Evolutionary conservation across 2,888 invertebrate species (phyloP).

Genomic region (Erebia aethiops): DNA sequence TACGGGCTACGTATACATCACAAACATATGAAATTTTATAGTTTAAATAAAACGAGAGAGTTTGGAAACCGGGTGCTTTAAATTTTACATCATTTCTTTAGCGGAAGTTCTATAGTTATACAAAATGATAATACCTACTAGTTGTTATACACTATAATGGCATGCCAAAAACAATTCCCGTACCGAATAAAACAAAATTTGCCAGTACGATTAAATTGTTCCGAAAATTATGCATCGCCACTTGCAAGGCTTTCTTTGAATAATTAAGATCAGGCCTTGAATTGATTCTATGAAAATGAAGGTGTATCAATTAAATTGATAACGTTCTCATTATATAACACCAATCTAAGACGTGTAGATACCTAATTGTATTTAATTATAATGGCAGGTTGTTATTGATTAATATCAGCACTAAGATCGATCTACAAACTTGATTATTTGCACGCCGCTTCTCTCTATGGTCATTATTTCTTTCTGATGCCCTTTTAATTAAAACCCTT

Average conservation of each 20-base stretch:
- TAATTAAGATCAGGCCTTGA: constrained; percentile 11
- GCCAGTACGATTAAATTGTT: constrained; percentile 2
- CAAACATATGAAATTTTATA: constrained; percentile 73
- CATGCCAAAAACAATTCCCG: constrained; percentile 28
- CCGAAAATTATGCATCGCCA: constrained; percentile 15
- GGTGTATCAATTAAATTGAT: constrained; percentile 30
- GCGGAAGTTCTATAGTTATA: constrained; percentile 50
- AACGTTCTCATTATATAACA: constrained; percentile 66
- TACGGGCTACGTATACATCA: constrained; percentile 72
- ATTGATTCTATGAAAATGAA: constrained; percentile 20
- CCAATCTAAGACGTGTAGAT: constrained; percentile 74
- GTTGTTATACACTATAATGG: constrained; percentile 24
- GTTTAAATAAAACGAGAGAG: constrained; percentile 80
- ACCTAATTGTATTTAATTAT: constrained; percentile 53
- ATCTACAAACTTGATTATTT: constrained; percentile 59
- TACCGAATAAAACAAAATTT: constrained; percentile 12
- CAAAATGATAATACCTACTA: constrained; percentile 28
- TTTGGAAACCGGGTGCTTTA: constrained; percentile 82
- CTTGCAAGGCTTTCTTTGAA: background rate
- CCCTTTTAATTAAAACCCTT: constrained; percentile 55
- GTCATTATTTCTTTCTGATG: constrained; percentile 47
- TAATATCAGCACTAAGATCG: constrained; percentile 59
- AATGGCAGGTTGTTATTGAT: constrained; percentile 63
- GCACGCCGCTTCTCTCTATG: constrained; percentile 62
- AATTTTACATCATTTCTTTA: constrained; percentile 79